Conservation (phyloP, 2,888 invertebrate species). For the Tholera decimalis region DNA sequence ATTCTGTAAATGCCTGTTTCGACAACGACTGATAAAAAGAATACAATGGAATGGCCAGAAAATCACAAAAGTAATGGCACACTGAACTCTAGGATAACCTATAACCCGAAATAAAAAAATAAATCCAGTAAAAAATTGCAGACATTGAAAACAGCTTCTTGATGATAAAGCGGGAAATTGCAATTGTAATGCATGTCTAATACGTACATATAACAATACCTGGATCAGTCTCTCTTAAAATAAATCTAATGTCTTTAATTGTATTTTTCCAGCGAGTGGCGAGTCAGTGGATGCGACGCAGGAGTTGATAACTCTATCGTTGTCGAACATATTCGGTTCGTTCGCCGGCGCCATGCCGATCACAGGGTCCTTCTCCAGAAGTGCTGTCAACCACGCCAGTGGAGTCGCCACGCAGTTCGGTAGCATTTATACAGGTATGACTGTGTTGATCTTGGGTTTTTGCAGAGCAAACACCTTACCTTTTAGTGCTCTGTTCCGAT, state of each 20-base stretch:
- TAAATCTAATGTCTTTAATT: neutral
- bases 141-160: no score
- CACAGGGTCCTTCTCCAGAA: conserved; percentile 96
- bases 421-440: conserved; percentile 94
- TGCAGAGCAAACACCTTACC: neutral
- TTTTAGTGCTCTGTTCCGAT: neutral
- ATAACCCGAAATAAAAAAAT: no score
- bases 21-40: neutral
- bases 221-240: neutral
- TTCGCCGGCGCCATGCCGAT: conserved; percentile 98
- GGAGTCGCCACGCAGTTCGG: conserved; percentile 97
- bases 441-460: neutral
- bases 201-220: no score
- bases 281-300: conserved; percentile 97
- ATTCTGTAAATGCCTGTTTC: neutral
- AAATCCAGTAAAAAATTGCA: no score
- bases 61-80: no score
- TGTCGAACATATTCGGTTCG: conserved; percentile 96
- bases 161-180: no score
- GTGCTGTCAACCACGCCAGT: conserved; percentile 98
- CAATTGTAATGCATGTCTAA: no score
- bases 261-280: conserved; percentile 92
- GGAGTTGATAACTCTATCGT: conserved; percentile 96
- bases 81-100: no score
- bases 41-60: no score